Percentiles rank a stretch among this genome's conserved stretches.
Conservation (phyloP, 1,140 invertebrate genomes). For the Ridgeia piscesae region DNA sequence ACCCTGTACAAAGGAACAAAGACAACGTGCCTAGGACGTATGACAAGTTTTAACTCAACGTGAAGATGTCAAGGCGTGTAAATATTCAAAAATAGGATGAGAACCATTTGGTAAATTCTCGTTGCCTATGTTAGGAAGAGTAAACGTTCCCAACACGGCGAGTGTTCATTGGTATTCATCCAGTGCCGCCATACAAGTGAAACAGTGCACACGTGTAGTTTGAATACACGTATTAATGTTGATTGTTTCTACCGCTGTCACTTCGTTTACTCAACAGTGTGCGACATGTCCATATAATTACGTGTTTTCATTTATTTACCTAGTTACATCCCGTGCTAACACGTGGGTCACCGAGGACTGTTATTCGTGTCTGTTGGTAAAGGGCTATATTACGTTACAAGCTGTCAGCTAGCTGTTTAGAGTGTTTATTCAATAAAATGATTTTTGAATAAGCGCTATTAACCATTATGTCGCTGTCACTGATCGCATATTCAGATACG, state of each 20-base stretch:
- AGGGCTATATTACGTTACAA: too few species aligned
- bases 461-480: too few species aligned
- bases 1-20: too few species aligned
- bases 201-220: not conserved
- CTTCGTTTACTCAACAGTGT: not conserved
- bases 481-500: too few species aligned
- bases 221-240: not conserved
- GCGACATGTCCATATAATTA: not conserved
- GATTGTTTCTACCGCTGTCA: not conserved
- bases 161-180: not conserved
- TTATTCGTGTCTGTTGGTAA: too few species aligned
- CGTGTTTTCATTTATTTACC: not conserved
- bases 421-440: too few species aligned
- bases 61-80: not conserved
- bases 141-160: not conserved
- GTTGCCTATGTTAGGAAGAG: not conserved
- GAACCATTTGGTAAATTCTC: too few species aligned
- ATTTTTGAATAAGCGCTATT: too few species aligned
- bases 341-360: too few species aligned
- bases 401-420: too few species aligned
- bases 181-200: not conserved
- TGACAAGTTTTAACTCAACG: too few species aligned
- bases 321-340: not conserved
- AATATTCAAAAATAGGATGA: not conserved
- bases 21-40: too few species aligned